phyloP scores from a whole-genome alignment of 2,888 invertebrate genomes.

The Athalia circularis region DNA sequence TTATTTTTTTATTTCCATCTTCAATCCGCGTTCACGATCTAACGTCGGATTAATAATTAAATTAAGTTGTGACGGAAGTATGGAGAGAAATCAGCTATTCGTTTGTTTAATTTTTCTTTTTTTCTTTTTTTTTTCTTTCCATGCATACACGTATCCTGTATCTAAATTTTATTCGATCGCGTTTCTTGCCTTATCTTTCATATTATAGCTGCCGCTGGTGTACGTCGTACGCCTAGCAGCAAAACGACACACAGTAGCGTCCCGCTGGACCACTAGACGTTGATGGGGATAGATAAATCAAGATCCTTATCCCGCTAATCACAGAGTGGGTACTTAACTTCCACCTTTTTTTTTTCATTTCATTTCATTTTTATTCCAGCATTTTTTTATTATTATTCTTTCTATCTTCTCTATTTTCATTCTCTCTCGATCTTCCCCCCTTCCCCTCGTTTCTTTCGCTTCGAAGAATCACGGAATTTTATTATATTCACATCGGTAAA shows the following conservation, averaged over 20 bases:
- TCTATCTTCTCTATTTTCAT: neutral
- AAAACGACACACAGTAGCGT: slow-evolving; percentile 36
- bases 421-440: too few relatives aligned
- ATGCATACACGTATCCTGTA: neutral
- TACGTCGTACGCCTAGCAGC: neutral
- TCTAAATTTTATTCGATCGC: slow-evolving; percentile 26
- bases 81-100: too few relatives aligned
- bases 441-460: neutral
- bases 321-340: slow-evolving; percentile 45
- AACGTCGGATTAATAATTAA: too few relatives aligned
- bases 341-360: neutral
- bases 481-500: too few relatives aligned
- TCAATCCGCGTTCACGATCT: too few relatives aligned
- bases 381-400: neutral
- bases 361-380: neutral
- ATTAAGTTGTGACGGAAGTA: too few relatives aligned
- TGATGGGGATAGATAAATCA: slow-evolving; percentile 60
- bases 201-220: too few relatives aligned
- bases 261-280: slow-evolving; percentile 45
- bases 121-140: neutral
- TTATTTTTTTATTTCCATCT: too few relatives aligned
- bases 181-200: slow-evolving; percentile 3
- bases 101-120: neutral
- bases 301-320: slow-evolving; percentile 64
- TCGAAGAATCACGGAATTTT: too few relatives aligned